Evolutionary conservation across 2,888 invertebrate species (phyloP).

Genomic region (Halocaridina rubra): DNA sequence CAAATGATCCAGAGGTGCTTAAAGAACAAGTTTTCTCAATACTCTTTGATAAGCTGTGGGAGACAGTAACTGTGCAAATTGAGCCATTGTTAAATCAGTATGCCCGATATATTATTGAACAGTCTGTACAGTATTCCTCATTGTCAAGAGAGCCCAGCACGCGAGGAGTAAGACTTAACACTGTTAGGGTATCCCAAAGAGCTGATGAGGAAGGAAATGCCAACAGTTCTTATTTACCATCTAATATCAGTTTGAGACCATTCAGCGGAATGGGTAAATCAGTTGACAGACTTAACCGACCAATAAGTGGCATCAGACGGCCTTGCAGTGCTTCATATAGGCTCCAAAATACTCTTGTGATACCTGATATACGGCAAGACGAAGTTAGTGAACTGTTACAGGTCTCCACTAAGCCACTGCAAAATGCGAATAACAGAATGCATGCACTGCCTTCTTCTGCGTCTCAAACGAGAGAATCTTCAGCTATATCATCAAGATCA

Average conservation of each 20-base stretch:
- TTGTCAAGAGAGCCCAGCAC: constrained; percentile 48
- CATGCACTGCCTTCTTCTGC: constrained; percentile 10
- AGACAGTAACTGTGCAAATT: constrained; percentile 39
- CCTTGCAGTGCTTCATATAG: constrained; percentile 28
- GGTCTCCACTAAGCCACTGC: constrained; percentile 31
- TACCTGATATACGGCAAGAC: constrained; percentile 10
- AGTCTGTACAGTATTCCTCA: constrained; percentile 48
- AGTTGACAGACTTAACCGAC: constrained; percentile 10
- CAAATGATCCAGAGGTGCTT: constrained; percentile 59
- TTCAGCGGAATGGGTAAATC: not conserved
- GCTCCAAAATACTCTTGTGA: not conserved
- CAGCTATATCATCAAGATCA: constrained; percentile 25
- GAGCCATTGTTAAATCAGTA: constrained; percentile 55
- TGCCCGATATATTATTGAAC: constrained; percentile 55
- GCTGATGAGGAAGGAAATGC: constrained; percentile 8
- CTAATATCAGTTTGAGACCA: not conserved
- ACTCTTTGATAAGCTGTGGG: constrained; percentile 62
- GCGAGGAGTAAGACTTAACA: constrained; percentile 23
- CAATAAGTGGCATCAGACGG: constrained; percentile 22
- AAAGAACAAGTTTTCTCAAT: constrained; percentile 59
- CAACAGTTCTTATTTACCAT: no score
- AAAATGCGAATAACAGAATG: constrained; percentile 8
- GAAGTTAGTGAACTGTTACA: constrained; percentile 37
- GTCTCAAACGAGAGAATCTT: constrained; percentile 20
- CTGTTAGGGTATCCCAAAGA: not conserved